Percentiles rank a stretch among this genome's conserved stretches.
phyloP scores from a whole-genome alignment of 2,113 vertebrate genomes.

The Vidua macroura region DNA sequence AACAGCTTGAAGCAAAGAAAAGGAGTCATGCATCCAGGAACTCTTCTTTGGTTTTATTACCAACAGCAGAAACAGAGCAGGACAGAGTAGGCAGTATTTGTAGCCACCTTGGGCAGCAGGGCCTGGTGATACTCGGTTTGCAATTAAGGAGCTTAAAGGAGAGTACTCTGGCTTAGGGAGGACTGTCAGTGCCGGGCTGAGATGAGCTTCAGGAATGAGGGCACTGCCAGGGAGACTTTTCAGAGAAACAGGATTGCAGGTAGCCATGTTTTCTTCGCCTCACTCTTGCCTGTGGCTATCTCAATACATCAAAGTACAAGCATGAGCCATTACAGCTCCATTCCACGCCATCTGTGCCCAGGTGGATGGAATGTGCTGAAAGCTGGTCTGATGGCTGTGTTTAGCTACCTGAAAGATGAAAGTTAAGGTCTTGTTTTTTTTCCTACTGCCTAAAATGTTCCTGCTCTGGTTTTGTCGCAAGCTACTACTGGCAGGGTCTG shows the following conservation, averaged over 20 bases:
- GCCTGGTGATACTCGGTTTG: background rate
- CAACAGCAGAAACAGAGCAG: background rate
- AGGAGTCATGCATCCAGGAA: background rate
- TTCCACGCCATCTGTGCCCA: background rate
- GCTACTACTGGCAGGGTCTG: fast-evolving
- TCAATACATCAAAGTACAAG: background rate
- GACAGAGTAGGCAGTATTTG: background rate
- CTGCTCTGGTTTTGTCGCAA: background rate
- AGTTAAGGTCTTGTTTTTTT: background rate
- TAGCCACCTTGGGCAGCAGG: background rate
- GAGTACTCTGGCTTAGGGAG: background rate
- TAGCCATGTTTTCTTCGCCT: background rate
- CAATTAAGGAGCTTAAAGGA: background rate
- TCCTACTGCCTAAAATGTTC: background rate
- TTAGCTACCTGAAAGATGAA: background rate
- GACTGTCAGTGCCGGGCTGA: fast-evolving
- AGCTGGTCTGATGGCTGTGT: background rate
- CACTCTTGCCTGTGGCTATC: background rate
- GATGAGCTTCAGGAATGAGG: background rate
- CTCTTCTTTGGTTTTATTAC: background rate
- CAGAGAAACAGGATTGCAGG: background rate
- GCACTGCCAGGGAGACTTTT: fast-evolving
- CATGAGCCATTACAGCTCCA: background rate
- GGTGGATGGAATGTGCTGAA: background rate
- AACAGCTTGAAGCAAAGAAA: background rate